Conservation (phyloP, 2,888 invertebrate genomes). For the Trichacis sp. region DNA sequence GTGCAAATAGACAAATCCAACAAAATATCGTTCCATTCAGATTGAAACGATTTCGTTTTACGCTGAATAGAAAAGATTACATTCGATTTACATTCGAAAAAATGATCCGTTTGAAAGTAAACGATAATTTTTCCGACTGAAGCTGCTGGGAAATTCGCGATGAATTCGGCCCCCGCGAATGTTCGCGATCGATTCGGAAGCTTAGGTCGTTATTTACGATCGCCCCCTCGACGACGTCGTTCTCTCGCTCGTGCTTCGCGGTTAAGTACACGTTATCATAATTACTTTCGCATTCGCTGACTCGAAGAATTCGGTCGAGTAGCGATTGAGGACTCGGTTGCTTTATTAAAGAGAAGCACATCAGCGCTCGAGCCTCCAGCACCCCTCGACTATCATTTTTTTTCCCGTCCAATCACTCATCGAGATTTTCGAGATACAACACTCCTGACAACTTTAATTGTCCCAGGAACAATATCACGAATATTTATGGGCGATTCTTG, state of each 20-base stretch:
- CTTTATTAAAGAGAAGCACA: conserved; percentile 13
- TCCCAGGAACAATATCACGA: too few relatives aligned
- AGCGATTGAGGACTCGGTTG: conserved; percentile 27
- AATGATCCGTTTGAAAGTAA: too few relatives aligned
- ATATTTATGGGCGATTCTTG: too few relatives aligned
- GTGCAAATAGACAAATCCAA: too few relatives aligned
- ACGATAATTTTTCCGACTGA: too few relatives aligned
- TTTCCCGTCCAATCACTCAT: background rate
- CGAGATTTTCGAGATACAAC: background rate
- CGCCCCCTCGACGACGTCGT: conserved; percentile 6
- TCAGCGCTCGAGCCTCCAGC: background rate
- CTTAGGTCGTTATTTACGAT: background rate
- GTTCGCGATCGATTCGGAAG: background rate
- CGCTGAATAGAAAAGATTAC: too few relatives aligned
- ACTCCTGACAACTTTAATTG: too few relatives aligned
- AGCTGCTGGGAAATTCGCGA: too few relatives aligned
- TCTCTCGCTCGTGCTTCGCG: conserved; percentile 24
- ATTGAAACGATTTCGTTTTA: too few relatives aligned
- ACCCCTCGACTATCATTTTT: background rate
- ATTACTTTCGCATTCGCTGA: conserved; percentile 35
- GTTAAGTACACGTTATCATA: conserved; percentile 30
- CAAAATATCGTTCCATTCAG: too few relatives aligned
- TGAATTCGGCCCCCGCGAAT: too few relatives aligned
- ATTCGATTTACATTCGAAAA: too few relatives aligned
- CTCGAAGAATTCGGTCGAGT: conserved; percentile 27